phyloP scores from a whole-genome alignment of 92 coral and sea anemone genomes.

The Nematostella vectensis region DNA sequence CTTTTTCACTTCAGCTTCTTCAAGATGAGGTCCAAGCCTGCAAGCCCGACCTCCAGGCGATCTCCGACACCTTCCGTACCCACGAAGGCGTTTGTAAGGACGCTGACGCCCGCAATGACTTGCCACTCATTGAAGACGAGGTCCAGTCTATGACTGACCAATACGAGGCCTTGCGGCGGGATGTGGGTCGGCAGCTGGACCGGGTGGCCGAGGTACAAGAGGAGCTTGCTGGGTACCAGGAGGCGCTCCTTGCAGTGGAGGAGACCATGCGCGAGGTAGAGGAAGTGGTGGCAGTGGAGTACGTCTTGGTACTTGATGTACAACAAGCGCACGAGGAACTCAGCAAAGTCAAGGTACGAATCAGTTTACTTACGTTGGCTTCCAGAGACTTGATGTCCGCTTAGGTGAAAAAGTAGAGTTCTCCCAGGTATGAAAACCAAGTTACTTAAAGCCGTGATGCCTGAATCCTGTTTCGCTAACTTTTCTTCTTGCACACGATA shows the following conservation, averaged over 20 bases:
- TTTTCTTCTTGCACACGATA: too few species aligned
- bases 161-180: constrained; percentile 60
- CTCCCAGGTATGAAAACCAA: too few species aligned
- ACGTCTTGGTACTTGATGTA: constrained; percentile 49
- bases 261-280: constrained; percentile 48
- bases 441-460: too few species aligned
- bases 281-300: constrained; percentile 49
- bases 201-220: constrained; percentile 49
- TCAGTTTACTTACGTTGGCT: too few species aligned
- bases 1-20: constrained; percentile 72
- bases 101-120: constrained; percentile 49
- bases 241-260: constrained; percentile 57
- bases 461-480: too few species aligned
- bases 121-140: constrained; percentile 78
- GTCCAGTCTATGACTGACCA: constrained; percentile 49
- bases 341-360: constrained; percentile 64
- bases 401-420: too few species aligned
- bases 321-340: constrained; percentile 64
- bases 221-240: constrained; percentile 68
- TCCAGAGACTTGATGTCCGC: too few species aligned
- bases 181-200: constrained; percentile 50
- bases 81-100: constrained; percentile 53
- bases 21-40: constrained; percentile 68
- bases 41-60: constrained; percentile 61
- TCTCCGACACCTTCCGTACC: constrained; percentile 31